Percentiles rank a stretch among this genome's conserved stretches.
Conservation (phyloP, 2,113 vertebrate species). For the Herpetotheres cachinnans region DNA sequence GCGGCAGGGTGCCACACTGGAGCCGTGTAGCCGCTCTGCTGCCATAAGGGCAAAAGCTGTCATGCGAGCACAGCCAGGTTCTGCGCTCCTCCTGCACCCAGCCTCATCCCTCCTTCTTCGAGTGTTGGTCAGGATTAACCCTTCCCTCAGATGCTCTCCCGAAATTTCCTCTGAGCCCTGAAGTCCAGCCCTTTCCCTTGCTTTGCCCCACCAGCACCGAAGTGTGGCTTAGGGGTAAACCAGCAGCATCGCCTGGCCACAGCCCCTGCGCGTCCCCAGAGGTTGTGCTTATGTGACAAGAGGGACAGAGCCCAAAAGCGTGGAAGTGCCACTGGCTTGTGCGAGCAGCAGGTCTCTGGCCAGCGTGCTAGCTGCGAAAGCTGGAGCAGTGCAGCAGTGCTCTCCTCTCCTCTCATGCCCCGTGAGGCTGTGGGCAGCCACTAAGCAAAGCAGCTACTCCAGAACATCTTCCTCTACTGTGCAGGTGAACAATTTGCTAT, state of each 20-base stretch:
- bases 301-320: background rate
- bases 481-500: background rate
- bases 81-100: background rate
- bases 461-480: background rate
- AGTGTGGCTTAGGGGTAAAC: background rate
- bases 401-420: background rate
- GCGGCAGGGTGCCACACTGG: background rate
- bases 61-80: background rate
- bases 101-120: background rate
- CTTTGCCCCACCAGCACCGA: background rate
- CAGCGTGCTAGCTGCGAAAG: no score
- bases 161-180: background rate
- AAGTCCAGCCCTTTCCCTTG: background rate
- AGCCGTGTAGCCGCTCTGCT: background rate
- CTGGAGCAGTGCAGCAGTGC: background rate
- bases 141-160: background rate
- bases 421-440: background rate
- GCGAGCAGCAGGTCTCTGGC: background rate
- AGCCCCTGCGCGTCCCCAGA: background rate
- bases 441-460: background rate
- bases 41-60: background rate
- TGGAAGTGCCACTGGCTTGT: no score
- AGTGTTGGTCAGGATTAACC: background rate
- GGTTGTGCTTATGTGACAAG: background rate
- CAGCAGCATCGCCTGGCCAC: no score